Evolutionary conservation across 2,113 vertebrate genomes (phyloP), one percentile per base, ranked within the genome.

Genomic region (Protobothrops flavoviridis): DNA sequence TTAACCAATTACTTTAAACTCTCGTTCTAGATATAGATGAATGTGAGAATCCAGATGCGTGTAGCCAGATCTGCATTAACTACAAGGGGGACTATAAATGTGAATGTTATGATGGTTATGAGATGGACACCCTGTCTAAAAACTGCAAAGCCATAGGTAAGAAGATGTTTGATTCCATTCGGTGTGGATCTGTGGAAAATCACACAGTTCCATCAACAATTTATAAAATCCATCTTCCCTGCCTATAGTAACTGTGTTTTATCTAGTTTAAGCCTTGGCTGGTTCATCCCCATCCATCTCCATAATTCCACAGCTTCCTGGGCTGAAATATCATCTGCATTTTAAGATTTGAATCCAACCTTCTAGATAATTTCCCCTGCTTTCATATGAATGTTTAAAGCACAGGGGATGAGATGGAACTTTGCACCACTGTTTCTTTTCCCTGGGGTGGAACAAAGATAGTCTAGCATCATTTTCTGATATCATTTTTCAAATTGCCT

Each of bases 41-140:
- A 97, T 99, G 99, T 96, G 98, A 99, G 97, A 99, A 99, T 96
- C 98, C 98, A 11, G 98, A 99, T 9, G 98, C 98, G 94, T 99
- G 99, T 98, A 99, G 99, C 97, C 99, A 99, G 97, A 99, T 99
- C 97, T 99, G 99, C 97, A 98, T 99, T 97, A 99, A 99, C 97
- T 99, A 99, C 97, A 99, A 99, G 97, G 99, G 99, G 39, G 99
- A 99, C 97, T 99, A 98, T 95, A 99, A 99, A 97, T 99, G 99
- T 1, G 99, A 99, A 95, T 99, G 99, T 97, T 98, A 99, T 92
- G 98, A 99, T 93, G 99, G 99, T 95, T 99, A 99, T 0, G 98
- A 99, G 98, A 99, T 99, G 98, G 99, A 99, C 97, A 98, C 98
- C 0, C 97, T 98, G 94, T 98, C 98, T 93, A 99, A 98, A 98